Percentiles rank a stretch among this genome's conserved stretches.
phyloP scores from a whole-genome alignment of 2,888 invertebrate species.

The Drosophila paranaensis region DNA sequence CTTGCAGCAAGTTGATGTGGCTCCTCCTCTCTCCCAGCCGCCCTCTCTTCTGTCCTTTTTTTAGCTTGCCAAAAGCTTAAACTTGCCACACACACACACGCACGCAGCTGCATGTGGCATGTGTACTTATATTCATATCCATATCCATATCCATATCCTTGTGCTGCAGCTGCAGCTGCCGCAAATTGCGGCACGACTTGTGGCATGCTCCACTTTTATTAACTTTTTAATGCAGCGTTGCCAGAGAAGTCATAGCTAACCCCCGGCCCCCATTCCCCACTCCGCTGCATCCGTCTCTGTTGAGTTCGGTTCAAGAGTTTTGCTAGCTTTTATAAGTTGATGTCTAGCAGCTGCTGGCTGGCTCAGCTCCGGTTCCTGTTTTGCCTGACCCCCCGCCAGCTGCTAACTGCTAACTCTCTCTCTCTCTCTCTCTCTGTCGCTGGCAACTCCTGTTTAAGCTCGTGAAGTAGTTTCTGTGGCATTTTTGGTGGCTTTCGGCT shows the following conservation, averaged over 20 bases:
- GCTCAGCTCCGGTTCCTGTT: conserved; percentile 38
- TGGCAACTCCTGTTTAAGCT: conserved; percentile 31
- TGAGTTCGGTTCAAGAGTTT: conserved; percentile 58
- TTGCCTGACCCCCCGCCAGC: background rate
- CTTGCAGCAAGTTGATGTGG: conserved; percentile 60
- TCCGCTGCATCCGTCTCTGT: conserved; percentile 4
- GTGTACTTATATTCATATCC: conserved; percentile 46
- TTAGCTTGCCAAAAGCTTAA: conserved; percentile 31
- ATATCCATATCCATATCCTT: conserved; percentile 68
- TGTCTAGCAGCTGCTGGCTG: conserved; percentile 71
- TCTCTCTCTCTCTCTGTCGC: background rate
- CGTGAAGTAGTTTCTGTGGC: conserved; percentile 44
- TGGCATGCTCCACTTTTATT: conserved; percentile 80
- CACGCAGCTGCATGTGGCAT: conserved; percentile 15
- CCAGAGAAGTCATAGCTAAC: conserved; percentile 30
- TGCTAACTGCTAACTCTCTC: conserved; percentile 1
- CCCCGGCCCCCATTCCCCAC: background rate
- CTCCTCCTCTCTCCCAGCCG: background rate
- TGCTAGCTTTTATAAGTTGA: conserved; percentile 73
- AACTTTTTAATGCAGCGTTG: conserved; percentile 77
- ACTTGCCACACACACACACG: conserved; percentile 27
- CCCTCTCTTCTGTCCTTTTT: background rate
- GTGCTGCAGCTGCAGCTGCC: conserved; percentile 70
- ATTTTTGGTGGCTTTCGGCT: conserved; percentile 50
- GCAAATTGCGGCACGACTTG: conserved; percentile 79